Evolutionary conservation across 2,797 vertebrate species (phyloP).

Genomic region (Hapalemur alaotrensis): DNA sequence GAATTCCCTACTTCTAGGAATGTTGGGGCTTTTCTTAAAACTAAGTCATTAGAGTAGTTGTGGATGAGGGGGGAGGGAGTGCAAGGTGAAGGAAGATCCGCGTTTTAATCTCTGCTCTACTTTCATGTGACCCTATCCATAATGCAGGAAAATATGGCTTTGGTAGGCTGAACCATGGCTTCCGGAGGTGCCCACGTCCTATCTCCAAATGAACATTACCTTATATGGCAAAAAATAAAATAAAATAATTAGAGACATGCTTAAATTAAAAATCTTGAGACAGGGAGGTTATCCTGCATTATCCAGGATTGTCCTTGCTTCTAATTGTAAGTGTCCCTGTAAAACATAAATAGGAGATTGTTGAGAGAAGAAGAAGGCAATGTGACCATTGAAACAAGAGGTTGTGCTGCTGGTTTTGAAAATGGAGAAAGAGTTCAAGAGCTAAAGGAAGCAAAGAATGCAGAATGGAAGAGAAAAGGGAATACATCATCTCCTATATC

Average conservation of each 20-base stretch:
- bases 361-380: not conserved
- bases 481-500: not conserved
- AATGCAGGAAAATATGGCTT: not conserved
- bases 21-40: fast-evolving
- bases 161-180: not conserved
- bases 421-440: not conserved
- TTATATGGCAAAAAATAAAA: not conserved
- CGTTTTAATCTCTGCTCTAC: not conserved
- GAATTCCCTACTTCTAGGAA: not conserved
- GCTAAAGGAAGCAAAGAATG: not conserved
- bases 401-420: not conserved
- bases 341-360: not conserved
- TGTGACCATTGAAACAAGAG: not conserved
- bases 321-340: not conserved
- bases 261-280: not conserved
- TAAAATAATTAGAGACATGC: not conserved
- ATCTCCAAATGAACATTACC: not conserved
- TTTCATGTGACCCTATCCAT: not conserved
- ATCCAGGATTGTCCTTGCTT: not conserved
- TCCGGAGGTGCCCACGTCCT: not conserved
- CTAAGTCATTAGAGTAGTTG: not conserved
- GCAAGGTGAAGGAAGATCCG: not conserved
- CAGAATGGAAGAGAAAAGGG: not conserved
- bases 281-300: not conserved
- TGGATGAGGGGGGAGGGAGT: not conserved